These are phyloP conservation scores for Formica exsecta DNA, from an alignment of 1,140 invertebrate species.

Conservation along the genomic window DNA sequence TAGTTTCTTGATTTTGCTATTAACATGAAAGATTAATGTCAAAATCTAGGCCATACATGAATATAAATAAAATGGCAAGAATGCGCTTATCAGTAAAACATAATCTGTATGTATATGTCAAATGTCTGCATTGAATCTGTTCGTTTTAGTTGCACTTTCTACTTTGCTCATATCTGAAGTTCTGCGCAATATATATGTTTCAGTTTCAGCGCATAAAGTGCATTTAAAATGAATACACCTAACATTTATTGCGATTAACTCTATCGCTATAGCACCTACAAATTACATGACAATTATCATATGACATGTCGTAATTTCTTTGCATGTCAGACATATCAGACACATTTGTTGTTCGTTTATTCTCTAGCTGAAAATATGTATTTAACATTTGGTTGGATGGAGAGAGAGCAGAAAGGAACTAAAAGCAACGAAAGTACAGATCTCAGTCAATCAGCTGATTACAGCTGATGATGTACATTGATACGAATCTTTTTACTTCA, in stretches of 20 bases:
- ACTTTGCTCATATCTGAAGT: background rate
- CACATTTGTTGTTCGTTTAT: no score
- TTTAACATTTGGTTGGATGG: background rate
- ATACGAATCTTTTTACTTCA: background rate
- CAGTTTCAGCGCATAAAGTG: no score
- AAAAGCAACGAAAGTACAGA: constrained; percentile 10
- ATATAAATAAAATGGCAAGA: background rate
- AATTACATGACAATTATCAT: no score
- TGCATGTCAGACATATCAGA: no score
- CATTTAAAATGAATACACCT: no score
- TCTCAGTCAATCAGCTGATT: background rate
- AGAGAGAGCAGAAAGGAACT: background rate
- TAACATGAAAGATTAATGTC: background rate
- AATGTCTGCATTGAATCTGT: background rate
- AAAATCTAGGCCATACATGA: no score
- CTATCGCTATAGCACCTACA: no score
- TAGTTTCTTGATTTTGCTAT: background rate
- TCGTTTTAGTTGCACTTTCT: background rate
- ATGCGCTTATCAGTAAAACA: background rate
- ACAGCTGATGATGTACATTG: background rate
- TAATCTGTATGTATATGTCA: background rate
- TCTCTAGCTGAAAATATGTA: background rate
- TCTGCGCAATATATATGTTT: no score
- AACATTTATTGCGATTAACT: no score
- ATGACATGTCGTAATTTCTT: no score